These are phyloP conservation scores for Nasua narica DNA, from an alignment of 2,797 vertebrate genomes.

Conservation along the genomic window DNA sequence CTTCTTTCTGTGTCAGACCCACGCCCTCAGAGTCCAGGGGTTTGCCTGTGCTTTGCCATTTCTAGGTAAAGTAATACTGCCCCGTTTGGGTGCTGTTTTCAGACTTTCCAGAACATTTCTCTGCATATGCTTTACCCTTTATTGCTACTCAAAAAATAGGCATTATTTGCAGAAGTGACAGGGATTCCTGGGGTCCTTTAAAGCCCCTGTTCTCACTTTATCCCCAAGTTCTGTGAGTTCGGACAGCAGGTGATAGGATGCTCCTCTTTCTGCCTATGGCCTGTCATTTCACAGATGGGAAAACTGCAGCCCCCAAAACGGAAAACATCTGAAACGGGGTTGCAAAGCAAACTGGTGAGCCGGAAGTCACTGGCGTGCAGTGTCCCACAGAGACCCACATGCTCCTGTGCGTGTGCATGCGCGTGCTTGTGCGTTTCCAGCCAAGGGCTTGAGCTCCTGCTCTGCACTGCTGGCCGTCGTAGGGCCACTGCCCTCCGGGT, in stretches of 20 bases:
- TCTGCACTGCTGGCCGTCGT: neutral
- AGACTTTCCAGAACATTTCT: neutral
- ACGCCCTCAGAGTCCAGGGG: neutral
- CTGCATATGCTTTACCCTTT: neutral
- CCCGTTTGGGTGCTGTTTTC: neutral
- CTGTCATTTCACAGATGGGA: neutral
- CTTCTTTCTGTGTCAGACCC: neutral
- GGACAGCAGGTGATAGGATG: neutral
- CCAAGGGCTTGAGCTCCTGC: neutral
- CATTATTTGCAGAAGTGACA: neutral
- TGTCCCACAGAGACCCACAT: neutral
- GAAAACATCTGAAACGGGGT: neutral
- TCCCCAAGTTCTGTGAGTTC: neutral
- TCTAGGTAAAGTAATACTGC: neutral
- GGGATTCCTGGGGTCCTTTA: neutral
- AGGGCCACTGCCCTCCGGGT: neutral
- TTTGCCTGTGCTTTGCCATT: neutral
- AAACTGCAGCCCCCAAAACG: neutral
- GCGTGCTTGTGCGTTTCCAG: rapidly evolving
- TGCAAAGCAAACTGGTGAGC: neutral
- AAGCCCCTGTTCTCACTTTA: neutral
- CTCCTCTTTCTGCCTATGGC: neutral
- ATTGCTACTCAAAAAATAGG: neutral
- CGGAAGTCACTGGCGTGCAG: neutral
- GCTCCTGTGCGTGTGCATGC: neutral